Evolutionary conservation across 1,140 invertebrate species (phyloP).

Genomic region (Magallana angulata): DNA sequence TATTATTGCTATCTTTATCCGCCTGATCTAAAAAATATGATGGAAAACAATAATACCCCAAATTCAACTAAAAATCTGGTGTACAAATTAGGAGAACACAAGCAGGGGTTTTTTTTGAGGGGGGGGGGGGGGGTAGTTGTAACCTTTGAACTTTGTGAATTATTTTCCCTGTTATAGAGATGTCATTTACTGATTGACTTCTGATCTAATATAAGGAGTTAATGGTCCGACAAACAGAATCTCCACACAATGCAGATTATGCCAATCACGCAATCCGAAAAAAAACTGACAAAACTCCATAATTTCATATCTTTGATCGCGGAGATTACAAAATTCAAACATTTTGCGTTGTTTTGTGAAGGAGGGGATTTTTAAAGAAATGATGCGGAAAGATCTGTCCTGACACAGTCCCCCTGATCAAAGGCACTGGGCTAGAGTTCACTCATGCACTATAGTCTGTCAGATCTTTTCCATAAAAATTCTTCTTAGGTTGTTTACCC

Average conservation of each 20-base stretch:
- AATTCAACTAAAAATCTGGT: no score
- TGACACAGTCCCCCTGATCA: neutral
- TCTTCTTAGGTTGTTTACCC: neutral
- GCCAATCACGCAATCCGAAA: neutral
- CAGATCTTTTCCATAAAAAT: neutral
- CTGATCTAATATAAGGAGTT: neutral
- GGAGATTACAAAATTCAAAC: neutral
- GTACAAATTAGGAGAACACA: no score
- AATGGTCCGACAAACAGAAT: neutral
- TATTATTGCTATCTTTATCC: no score
- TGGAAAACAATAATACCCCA: no score
- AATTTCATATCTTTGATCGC: neutral
- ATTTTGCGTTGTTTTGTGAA: neutral
- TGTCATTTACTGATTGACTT: neutral
- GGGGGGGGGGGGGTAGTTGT: neutral
- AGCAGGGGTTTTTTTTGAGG: no score
- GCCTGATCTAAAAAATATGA: no score
- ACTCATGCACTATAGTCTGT: no score
- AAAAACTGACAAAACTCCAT: neutral
- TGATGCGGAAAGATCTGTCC: neutral
- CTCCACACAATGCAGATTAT: neutral
- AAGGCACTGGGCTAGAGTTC: neutral
- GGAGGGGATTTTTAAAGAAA: neutral
- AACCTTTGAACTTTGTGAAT: neutral
- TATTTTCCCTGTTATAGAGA: neutral